Evolutionary conservation across 2,113 vertebrate species (phyloP), one percentile per base, ranked within the genome.

Genomic region (Podarcis muralis): DNA sequence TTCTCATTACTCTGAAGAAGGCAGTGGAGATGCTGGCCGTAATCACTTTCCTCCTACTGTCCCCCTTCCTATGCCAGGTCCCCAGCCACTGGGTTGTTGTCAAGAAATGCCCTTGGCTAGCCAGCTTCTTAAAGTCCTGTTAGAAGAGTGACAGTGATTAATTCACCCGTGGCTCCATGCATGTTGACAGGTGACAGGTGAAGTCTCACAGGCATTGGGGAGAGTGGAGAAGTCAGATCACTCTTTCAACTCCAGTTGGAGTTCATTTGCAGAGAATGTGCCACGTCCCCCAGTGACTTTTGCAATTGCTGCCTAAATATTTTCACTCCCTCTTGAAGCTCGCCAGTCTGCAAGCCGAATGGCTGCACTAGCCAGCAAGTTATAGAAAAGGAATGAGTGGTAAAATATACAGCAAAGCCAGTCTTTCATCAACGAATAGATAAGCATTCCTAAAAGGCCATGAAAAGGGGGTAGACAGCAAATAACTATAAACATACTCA

Each of bases 181-280:
- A 83, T 77, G 87, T 48, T 88, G 87, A 83, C 74, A 83, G 72
- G 72, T 88, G 81, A 88, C 81, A 88, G 12, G 25, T 78, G 81
- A 84, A 88, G 77, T 69, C 81, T 84, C 87, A 84, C 62, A 32
- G 81, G 81, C n/a, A 53, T 20, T 35, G n/a, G 25, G 16, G 37
- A 18, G 69, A 83, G 71, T 6, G 71, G 37, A 69, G 74, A 76
- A 62, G 71, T 77, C 57, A 25, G 62, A 69, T 57, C 40, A 30
- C 6, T 16, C 81, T 83, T 35, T 83, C 57, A 83, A 72, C 40
- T 53, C 37, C 62, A 69, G 16, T 27, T 69, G 62, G 87, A 84
- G n/a, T 81, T 88, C 81, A 88, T 84, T 84, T 84, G 74, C 74
- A 69, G 72, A 88, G n/a, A 69, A 27, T n/a, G 48, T 84, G 72